Conservation (phyloP, 2,797 vertebrate species). For the Brotula barbata region DNA sequence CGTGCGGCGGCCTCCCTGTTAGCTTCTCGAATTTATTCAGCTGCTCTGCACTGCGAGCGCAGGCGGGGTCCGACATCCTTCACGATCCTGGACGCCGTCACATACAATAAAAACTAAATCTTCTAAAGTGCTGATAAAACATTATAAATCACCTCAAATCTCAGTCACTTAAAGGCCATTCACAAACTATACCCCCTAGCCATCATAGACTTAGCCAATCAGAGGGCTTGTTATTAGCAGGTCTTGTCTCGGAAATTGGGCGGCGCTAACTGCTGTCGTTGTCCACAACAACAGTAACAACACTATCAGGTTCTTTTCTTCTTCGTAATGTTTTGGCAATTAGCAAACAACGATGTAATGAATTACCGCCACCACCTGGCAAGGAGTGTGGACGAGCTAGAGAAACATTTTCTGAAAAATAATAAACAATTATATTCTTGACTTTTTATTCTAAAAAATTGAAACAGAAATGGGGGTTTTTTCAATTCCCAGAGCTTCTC, state of each 20-base stretch:
- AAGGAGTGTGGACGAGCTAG: too few species aligned
- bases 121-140: conserved; percentile 54
- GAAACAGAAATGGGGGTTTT: too few species aligned
- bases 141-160: conserved; percentile 49
- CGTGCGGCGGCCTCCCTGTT: conserved; percentile 81
- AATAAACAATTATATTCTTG: too few species aligned
- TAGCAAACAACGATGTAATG: too few species aligned
- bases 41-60: conserved; percentile 69
- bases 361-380: too few species aligned
- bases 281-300: conserved; percentile 33
- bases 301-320: too few species aligned
- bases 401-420: too few species aligned
- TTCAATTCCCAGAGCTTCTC: too few species aligned
- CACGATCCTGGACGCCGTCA: conserved; percentile 40
- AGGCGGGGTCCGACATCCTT: conserved; percentile 75
- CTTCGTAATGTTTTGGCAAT: too few species aligned
- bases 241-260: conserved; percentile 35
- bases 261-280: conserved; percentile 14
- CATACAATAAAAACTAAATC: conserved; percentile 49
- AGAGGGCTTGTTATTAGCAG: conserved; percentile 55
- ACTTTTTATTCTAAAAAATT: too few species aligned
- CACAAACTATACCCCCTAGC: conserved; percentile 53
- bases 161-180: conserved; percentile 51
- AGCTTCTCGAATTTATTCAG: conserved; percentile 90
- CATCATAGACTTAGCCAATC: conserved; percentile 69